phyloP scores from a whole-genome alignment of 2,113 vertebrate species.

The Gnathonemus echidnorhynchus region DNA sequence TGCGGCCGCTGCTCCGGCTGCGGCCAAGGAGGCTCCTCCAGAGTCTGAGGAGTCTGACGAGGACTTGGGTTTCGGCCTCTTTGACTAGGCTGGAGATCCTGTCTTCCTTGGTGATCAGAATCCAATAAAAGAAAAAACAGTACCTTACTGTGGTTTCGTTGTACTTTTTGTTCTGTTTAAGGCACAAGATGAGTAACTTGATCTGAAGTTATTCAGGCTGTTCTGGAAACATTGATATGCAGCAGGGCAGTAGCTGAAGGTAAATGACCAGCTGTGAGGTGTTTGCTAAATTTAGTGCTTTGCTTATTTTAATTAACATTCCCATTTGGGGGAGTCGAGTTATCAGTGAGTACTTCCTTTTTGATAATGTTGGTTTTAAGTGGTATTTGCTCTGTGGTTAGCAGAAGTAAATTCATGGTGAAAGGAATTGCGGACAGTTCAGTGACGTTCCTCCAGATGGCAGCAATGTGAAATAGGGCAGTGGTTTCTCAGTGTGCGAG shows the following conservation, averaged over 20 bases:
- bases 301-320: background rate
- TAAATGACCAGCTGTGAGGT: background rate
- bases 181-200: background rate
- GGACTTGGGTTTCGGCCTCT: conserved; percentile 94
- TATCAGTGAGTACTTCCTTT: background rate
- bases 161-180: background rate
- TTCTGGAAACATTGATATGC: background rate
- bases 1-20: conserved; percentile 66
- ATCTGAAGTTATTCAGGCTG: background rate
- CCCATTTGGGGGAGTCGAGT: no score
- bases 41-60: conserved; percentile 91
- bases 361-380: background rate
- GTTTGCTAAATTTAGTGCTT: background rate
- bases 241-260: background rate
- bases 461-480: background rate
- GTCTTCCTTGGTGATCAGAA: background rate
- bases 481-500: background rate
- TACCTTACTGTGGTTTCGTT: background rate
- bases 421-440: background rate
- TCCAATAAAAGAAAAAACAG: background rate
- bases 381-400: background rate
- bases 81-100: conserved; percentile 60
- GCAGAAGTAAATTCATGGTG: background rate
- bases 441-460: background rate
- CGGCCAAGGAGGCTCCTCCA: conserved; percentile 64